Evolutionary conservation across 1,140 invertebrate genomes (phyloP), one percentile per base, ranked within the genome.

Genomic region (Drosophila elegans): DNA sequence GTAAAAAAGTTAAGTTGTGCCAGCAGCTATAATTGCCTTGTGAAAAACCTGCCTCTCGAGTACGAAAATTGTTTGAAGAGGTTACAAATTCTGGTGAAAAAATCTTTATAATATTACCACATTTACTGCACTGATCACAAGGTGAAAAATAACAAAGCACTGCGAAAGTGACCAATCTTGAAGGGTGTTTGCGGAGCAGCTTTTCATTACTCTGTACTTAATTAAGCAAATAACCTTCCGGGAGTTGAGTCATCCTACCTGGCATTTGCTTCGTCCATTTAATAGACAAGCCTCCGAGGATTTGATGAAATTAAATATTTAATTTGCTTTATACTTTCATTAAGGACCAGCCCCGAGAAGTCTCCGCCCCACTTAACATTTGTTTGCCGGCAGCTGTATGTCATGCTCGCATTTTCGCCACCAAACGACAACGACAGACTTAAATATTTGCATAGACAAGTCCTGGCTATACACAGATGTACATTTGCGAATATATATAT

Each of bases 361-460:
- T 11, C 36, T 62, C 3, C 74, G 44, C 56, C 53, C 21, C 55
- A 39, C 68, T 79, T 83, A 75, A 75, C 75, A 79, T 83, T 83
- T 83, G 63, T 76, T 61, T 79, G 71, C 74, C 61, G 52, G 67
- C 57, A 66, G 68, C 79, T 74, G 69, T 79, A 76, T 83, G 80
- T 80, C 80, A 83, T 76, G 61, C 80, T 83, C 80, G 80, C 75
- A 83, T 83, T 83, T 84, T 83, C 66, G 80, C 73, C 62, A 76
- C 80, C 80, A 84, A 83, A 83, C 76, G 80, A 83, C 80, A 83
- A 80, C 80, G 79, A 76, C 80, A 83, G 80, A 83, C 80, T 78
- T 68, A 80, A 83, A 83, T 84, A 84, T 83, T 83, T 83, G 80
- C 80, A 83, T 83, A 84, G 80, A 84, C 80, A 83, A 84, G 76